A percentile compares a stretch with the other conserved stretches of the same genome.
phyloP scores from a whole-genome alignment of 2,113 vertebrate species.

The Cyprinus carpio region DNA sequence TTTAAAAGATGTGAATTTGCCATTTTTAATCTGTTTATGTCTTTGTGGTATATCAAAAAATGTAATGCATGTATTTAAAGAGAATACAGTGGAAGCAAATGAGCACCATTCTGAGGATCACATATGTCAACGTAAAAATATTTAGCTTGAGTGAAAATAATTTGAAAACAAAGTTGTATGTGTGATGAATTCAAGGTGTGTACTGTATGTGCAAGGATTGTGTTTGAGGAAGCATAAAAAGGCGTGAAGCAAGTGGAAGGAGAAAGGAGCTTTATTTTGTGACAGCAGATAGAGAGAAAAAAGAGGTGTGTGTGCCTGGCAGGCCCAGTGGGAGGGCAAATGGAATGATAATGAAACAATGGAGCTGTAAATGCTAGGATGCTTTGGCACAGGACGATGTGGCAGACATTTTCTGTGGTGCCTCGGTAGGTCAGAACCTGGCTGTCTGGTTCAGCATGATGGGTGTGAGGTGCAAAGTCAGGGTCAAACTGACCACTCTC shows the following conservation, averaged over 20 bases:
- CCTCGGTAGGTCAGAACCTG: conserved; percentile 34
- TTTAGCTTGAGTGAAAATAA: background rate
- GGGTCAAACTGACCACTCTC: conserved; percentile 37
- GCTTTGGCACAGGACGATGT: conserved; percentile 24
- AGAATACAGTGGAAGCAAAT: background rate
- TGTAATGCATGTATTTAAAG: background rate
- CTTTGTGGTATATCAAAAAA: background rate
- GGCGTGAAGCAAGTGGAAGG: background rate
- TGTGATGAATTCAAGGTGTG: background rate
- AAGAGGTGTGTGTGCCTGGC: conserved; percentile 12
- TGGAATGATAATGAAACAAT: conserved; percentile 41
- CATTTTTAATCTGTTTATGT: background rate
- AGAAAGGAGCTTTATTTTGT: background rate
- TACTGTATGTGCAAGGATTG: background rate
- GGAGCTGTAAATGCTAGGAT: conserved; percentile 14
- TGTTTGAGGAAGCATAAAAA: background rate
- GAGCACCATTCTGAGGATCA: background rate
- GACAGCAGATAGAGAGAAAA: background rate
- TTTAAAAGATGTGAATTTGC: background rate
- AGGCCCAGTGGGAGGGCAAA: conserved; percentile 12
- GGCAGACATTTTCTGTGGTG: conserved; percentile 28
- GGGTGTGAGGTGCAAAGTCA: conserved; percentile 31
- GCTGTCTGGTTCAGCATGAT: conserved; percentile 21
- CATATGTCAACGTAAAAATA: background rate
- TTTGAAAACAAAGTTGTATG: background rate